These are phyloP conservation scores for Terrapene triunguis DNA, from an alignment of 2,113 vertebrate species.

Conservation along the genomic window DNA sequence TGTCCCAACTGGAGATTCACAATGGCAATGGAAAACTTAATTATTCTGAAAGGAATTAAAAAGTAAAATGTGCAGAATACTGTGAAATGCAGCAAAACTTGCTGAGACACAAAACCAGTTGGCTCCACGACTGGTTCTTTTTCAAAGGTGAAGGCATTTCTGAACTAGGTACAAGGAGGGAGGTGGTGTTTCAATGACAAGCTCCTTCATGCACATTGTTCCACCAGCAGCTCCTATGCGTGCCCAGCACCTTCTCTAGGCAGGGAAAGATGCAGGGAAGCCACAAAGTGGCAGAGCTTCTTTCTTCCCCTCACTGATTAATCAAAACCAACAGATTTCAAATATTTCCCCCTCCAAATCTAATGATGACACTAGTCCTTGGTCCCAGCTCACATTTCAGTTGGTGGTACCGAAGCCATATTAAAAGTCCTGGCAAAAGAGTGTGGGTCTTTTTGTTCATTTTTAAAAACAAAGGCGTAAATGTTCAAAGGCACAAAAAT, in stretches of 20 bases:
- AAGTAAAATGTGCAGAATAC: background rate
- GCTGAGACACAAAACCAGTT: background rate
- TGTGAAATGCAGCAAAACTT: background rate
- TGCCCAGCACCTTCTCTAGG: background rate
- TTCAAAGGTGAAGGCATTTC: background rate
- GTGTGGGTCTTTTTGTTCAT: background rate
- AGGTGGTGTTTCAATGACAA: background rate
- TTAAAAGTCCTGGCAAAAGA: background rate
- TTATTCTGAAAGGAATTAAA: background rate
- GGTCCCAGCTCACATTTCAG: background rate
- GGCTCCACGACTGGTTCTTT: background rate
- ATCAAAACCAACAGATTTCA: background rate
- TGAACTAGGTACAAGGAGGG: background rate
- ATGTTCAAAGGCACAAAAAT: constrained; percentile 57
- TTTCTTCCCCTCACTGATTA: background rate
- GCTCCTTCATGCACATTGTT: background rate
- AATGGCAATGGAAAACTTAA: background rate
- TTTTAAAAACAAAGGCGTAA: background rate
- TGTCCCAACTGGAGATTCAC: background rate
- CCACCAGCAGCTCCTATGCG: background rate
- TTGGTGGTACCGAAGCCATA: fast-evolving
- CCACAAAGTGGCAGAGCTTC: fast-evolving
- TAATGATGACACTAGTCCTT: background rate
- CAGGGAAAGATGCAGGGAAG: background rate
- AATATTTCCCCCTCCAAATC: background rate